Percentiles rank a stretch among this genome's conserved stretches.
Evolutionary conservation across 2,113 vertebrate genomes (phyloP).

Genomic region (Brachirus orientalis): DNA sequence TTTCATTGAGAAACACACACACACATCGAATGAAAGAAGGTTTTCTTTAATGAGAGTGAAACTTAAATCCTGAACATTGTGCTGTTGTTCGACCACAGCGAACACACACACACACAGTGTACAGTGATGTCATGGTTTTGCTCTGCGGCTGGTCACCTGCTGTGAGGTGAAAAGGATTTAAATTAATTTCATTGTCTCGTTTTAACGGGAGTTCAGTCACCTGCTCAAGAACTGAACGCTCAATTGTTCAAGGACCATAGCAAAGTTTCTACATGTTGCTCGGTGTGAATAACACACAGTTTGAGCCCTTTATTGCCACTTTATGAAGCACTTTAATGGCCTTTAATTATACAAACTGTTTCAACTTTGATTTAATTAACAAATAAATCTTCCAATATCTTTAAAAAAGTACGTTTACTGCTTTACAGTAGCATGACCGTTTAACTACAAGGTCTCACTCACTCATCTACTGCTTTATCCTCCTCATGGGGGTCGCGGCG

Average conservation of each 20-base stretch:
- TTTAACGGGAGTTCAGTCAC: conserved; percentile 32
- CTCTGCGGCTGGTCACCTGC: conserved; percentile 57
- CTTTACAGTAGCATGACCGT: no score
- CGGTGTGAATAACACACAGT: background rate
- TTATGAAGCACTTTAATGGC: background rate
- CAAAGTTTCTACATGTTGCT: background rate
- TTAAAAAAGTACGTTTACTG: no score
- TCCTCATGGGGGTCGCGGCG: no score
- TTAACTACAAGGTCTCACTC: no score
- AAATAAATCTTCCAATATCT: no score
- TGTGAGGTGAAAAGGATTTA: conserved; percentile 62
- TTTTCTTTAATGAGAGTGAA: conserved; percentile 76
- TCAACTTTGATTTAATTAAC: no score
- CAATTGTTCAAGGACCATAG: background rate
- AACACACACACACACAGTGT: conserved; percentile 25
- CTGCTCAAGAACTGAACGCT: conserved; percentile 28
- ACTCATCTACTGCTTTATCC: no score
- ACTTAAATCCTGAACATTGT: conserved; percentile 77
- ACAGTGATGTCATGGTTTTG: conserved; percentile 61
- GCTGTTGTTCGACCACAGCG: conserved; percentile 56
- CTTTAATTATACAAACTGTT: no score
- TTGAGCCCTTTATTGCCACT: background rate
- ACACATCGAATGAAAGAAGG: conserved; percentile 55
- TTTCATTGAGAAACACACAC: conserved; percentile 24
- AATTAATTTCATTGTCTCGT: conserved; percentile 51